These are phyloP conservation scores for Corythoichthys intestinalis DNA, from an alignment of 2,113 vertebrate genomes.

Conservation along the genomic window DNA sequence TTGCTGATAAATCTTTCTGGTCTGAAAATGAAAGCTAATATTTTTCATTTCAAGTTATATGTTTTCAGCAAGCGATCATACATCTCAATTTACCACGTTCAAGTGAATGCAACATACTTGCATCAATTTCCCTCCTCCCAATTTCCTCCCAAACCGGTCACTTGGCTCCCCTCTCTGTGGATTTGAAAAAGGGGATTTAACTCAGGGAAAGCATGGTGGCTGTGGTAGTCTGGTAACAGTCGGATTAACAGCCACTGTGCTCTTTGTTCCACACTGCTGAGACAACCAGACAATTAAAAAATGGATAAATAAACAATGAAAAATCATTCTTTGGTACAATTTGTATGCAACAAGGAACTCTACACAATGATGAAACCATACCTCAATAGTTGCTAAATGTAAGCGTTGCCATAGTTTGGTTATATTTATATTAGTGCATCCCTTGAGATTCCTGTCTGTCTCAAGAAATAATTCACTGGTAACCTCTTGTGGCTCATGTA, in stretches of 20 bases:
- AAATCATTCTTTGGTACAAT: conserved; percentile 11
- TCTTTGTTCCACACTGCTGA: conserved; percentile 31
- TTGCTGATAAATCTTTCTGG: not conserved
- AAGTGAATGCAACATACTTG: conserved; percentile 39
- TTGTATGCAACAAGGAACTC: conserved; percentile 22
- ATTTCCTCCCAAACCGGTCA: conserved; percentile 23
- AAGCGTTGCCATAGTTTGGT: conserved; percentile 35
- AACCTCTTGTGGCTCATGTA: conserved; percentile 33
- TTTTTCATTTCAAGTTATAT: not conserved
- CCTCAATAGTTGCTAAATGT: conserved; percentile 41
- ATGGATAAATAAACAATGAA: not conserved
- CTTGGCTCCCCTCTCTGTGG: conserved; percentile 21
- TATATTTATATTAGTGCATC: conserved; percentile 28
- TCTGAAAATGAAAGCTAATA: not conserved
- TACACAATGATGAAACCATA: conserved; percentile 25
- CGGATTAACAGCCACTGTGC: conserved; percentile 45
- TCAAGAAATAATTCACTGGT: conserved; percentile 13
- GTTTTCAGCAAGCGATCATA: not conserved
- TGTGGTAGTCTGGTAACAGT: conserved; percentile 48
- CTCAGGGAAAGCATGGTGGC: conserved; percentile 43
- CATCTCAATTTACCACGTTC: conserved; percentile 18
- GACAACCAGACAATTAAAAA: conserved; percentile 12
- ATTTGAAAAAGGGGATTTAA: conserved; percentile 52
- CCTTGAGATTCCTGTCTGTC: conserved; percentile 20
- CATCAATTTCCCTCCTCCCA: not conserved